Evolutionary conservation across 2,888 invertebrate genomes (phyloP).

Genomic region (Phyto melanocephala): DNA sequence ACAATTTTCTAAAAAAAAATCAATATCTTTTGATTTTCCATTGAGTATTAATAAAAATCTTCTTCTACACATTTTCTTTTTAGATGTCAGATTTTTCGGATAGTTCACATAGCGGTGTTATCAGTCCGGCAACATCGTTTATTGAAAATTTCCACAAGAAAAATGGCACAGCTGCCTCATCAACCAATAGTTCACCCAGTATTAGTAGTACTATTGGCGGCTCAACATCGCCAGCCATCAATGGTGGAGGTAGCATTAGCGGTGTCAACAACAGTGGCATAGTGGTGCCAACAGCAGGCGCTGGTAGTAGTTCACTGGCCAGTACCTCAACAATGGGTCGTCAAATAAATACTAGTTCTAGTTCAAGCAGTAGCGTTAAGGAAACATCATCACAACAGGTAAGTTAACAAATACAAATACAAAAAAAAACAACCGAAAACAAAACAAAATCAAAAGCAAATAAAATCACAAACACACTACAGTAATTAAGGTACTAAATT

Average conservation of each 20-base stretch:
- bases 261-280: slow-evolving; percentile 66
- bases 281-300: slow-evolving; percentile 44
- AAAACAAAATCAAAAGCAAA: slow-evolving; percentile 29
- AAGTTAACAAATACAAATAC: slow-evolving; percentile 38
- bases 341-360: slow-evolving; percentile 76
- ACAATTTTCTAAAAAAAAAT: no score
- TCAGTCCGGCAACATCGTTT: slow-evolving; percentile 82
- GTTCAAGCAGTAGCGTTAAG: slow-evolving; percentile 79
- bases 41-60: no score
- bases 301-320: slow-evolving; percentile 56
- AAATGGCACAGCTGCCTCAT: slow-evolving; percentile 76
- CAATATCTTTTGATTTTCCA: no score
- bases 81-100: slow-evolving; percentile 79
- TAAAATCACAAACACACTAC: background rate
- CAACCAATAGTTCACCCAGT: slow-evolving; percentile 54
- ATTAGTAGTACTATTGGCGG: slow-evolving; percentile 36
- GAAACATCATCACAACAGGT: slow-evolving; percentile 79
- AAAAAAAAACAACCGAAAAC: background rate
- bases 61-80: background rate
- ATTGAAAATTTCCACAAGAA: slow-evolving; percentile 87
- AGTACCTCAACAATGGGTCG: slow-evolving; percentile 62
- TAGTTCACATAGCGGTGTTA: slow-evolving; percentile 76
- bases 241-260: slow-evolving; percentile 68
- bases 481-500: no score
- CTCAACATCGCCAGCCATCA: slow-evolving; percentile 65